Conservation (phyloP, 1,140 invertebrate species). For the Lasioglossum baleicum region DNA sequence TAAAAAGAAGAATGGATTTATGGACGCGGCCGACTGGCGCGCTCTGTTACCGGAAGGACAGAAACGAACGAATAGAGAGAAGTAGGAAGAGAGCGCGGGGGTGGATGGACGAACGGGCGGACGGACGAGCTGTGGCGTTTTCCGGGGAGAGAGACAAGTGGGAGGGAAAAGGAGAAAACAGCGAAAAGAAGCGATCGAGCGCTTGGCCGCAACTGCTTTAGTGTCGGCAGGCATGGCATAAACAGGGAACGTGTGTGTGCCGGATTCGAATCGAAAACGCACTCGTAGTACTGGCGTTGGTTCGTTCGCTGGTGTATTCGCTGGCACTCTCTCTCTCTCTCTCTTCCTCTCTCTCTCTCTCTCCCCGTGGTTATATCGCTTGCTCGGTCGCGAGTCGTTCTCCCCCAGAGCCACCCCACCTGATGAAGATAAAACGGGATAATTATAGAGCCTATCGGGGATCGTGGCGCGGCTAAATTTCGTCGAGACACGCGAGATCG, state of each 20-base stretch:
- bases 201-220: background rate
- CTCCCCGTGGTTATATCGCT: conserved; percentile 45
- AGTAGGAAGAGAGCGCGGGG: too few species aligned
- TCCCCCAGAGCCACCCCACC: conserved; percentile 46
- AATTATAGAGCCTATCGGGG: conserved; percentile 79
- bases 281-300: conserved; percentile 16
- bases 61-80: background rate
- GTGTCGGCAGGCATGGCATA: background rate
- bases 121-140: too few species aligned
- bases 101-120: too few species aligned
- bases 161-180: background rate
- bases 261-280: conserved; percentile 53
- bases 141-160: too few species aligned
- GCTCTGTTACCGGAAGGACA: background rate
- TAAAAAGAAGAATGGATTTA: conserved; percentile 38
- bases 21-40: background rate
- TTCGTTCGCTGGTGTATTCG: background rate
- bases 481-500: conserved; percentile 75
- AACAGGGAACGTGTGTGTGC: conserved; percentile 6
- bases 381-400: conserved; percentile 54
- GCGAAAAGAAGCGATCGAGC: background rate
- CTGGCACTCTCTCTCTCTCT: too few species aligned
- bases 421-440: conserved; percentile 79
- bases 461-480: conserved; percentile 77
- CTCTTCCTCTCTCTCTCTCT: too few species aligned